A percentile compares a stretch with the other conserved stretches of the same genome.
Evolutionary conservation across 2,888 invertebrate genomes (phyloP).

Genomic region (Cacoxenus indagator): DNA sequence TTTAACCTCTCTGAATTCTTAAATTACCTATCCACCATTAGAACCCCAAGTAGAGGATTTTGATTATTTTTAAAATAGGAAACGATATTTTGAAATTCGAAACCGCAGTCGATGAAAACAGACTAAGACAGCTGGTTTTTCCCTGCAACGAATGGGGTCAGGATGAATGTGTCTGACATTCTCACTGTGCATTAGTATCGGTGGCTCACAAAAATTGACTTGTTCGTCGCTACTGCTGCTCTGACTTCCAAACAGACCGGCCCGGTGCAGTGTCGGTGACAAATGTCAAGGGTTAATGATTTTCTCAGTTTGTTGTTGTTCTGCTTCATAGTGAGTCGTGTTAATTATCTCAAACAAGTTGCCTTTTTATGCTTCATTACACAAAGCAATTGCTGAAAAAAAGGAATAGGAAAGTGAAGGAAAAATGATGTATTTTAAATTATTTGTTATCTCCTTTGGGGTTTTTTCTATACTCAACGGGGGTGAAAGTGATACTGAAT

Average conservation of each 20-base stretch:
- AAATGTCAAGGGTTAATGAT: slow-evolving; percentile 18
- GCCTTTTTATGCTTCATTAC: slow-evolving; percentile 22
- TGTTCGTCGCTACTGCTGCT: not conserved
- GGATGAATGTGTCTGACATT: not conserved
- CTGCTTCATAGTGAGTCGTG: slow-evolving; percentile 12
- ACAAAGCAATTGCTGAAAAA: slow-evolving; percentile 6
- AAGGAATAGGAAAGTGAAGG: not conserved
- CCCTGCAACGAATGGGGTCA: not conserved
- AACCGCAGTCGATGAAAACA: slow-evolving; percentile 6
- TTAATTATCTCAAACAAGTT: slow-evolving; percentile 21
- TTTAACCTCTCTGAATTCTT: slow-evolving; percentile 1
- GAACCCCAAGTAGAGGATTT: not conserved
- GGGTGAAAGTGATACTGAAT: not conserved
- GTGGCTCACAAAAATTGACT: slow-evolving; percentile 6
- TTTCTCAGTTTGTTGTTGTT: not conserved
- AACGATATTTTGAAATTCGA: slow-evolving; percentile 14
- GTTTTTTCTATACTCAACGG: not conserved
- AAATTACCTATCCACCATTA: slow-evolving; percentile 3
- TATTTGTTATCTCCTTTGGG: not conserved
- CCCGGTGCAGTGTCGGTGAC: not conserved
- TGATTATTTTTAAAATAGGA: not conserved
- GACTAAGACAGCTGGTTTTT: not conserved
- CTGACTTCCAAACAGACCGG: not conserved
- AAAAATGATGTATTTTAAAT: slow-evolving; percentile 2
- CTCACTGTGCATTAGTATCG: slow-evolving; percentile 2